A percentile compares a stretch with the other conserved stretches of the same genome.
These are phyloP conservation scores for Monopterus albus DNA, from an alignment of 2,113 vertebrate species.

Conservation along the genomic window DNA sequence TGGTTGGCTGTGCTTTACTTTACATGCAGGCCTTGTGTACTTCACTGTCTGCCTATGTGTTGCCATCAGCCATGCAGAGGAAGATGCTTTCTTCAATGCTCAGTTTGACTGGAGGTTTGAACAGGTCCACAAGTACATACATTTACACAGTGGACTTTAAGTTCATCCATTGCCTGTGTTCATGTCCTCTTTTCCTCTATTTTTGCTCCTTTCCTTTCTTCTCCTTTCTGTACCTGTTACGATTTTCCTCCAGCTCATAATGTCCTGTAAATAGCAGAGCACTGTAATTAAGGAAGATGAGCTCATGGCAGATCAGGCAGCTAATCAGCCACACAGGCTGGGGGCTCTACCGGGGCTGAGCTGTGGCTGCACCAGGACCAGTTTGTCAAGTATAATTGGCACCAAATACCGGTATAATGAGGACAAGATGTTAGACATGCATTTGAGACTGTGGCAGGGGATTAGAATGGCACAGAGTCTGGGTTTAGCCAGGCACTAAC, in stretches of 20 bases:
- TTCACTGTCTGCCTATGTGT: too few species aligned
- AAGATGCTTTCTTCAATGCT: too few species aligned
- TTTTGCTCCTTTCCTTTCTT: not conserved
- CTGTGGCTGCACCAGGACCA: constrained; percentile 41
- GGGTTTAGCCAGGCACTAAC: constrained; percentile 37
- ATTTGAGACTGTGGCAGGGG: constrained; percentile 47
- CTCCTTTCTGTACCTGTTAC: constrained; percentile 13
- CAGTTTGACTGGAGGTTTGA: too few species aligned
- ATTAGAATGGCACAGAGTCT: constrained; percentile 30
- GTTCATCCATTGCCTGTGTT: not conserved
- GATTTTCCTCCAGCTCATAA: constrained; percentile 59
- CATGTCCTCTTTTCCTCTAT: constrained; percentile 14
- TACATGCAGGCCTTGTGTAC: too few species aligned
- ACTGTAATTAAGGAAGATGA: constrained; percentile 68
- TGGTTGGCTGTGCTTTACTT: too few species aligned
- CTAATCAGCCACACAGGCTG: constrained; percentile 64
- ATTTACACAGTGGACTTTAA: too few species aligned
- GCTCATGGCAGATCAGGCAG: constrained; percentile 60
- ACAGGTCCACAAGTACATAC: too few species aligned
- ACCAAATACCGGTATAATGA: constrained; percentile 66
- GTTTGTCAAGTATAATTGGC: constrained; percentile 71
- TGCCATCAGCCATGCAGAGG: too few species aligned
- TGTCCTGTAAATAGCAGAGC: constrained; percentile 45
- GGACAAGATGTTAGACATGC: constrained; percentile 68
- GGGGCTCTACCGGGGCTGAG: constrained; percentile 19